phyloP scores from a whole-genome alignment of 2,113 vertebrate genomes.

The Albula glossodonta region DNA sequence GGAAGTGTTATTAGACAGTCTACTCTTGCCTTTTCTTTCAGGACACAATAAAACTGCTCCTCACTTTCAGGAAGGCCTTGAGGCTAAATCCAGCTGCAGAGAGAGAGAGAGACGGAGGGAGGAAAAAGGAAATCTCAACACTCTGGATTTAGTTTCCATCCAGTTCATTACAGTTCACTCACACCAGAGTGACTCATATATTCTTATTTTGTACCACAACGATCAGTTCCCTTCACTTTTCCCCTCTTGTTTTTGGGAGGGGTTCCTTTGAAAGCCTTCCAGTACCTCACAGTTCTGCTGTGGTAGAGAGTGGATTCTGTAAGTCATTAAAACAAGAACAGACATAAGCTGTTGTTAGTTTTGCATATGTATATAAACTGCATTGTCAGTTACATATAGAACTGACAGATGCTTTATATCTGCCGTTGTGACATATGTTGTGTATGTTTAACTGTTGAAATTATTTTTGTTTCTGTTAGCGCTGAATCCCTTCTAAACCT shows the following conservation, averaged over 20 bases:
- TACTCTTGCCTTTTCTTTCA: constrained; percentile 2
- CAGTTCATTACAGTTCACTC: constrained; percentile 18
- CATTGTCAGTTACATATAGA: too few species aligned
- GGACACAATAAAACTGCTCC: constrained; percentile 18
- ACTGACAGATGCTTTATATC: too few species aligned
- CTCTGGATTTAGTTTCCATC: constrained; percentile 26
- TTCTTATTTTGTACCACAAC: constrained; percentile 24
- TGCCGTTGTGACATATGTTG: too few species aligned
- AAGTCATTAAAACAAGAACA: too few species aligned
- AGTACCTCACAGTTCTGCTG: neutral
- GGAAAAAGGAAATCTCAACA: neutral
- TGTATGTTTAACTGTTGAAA: too few species aligned
- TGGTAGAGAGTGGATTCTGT: too few species aligned
- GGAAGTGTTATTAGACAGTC: neutral
- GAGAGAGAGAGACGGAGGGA: neutral
- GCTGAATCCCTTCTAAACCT: too few species aligned
- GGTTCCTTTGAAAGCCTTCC: neutral
- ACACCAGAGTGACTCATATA: constrained; percentile 36
- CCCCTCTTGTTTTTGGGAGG: neutral
- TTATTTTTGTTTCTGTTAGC: too few species aligned
- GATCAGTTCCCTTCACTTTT: constrained; percentile 26
- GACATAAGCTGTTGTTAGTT: too few species aligned
- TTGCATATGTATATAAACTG: too few species aligned
- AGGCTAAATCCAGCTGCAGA: too few species aligned
- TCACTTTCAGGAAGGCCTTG: constrained; percentile 1